phyloP scores from a whole-genome alignment of 1,140 invertebrate genomes.

The Diabrotica virgifera region DNA sequence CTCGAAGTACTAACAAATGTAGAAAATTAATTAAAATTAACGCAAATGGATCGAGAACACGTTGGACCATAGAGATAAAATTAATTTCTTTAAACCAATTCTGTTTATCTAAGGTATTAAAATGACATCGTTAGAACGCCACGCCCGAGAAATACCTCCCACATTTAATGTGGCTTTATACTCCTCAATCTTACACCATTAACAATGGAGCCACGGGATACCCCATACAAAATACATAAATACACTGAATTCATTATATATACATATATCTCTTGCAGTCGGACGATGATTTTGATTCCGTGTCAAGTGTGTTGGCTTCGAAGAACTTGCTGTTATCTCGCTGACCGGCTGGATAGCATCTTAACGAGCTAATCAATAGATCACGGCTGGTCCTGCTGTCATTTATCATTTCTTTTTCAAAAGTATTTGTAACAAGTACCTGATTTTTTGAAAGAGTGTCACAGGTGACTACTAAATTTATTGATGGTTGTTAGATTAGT shows the following conservation, averaged over 20 bases:
- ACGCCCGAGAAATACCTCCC: constrained; percentile 43
- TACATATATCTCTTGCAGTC: constrained; percentile 43
- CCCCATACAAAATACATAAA: constrained; percentile 49
- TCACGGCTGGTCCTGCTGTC: constrained; percentile 44
- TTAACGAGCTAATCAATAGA: constrained; percentile 49
- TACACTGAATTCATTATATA: constrained; percentile 49
- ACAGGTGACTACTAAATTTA: constrained; percentile 12
- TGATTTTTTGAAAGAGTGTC: constrained; percentile 39
- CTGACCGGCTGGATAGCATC: constrained; percentile 37
- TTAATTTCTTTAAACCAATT: constrained; percentile 35
- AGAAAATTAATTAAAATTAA: constrained; percentile 33
- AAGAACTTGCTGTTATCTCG: constrained; percentile 10
- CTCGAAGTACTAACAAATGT: constrained; percentile 1
- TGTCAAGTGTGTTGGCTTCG: constrained; percentile 8
- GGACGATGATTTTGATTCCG: constrained; percentile 20
- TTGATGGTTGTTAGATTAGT: background rate
- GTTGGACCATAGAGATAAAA: constrained; percentile 25
- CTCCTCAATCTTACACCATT: constrained; percentile 45
- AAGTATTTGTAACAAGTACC: constrained; percentile 47
- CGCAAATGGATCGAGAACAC: constrained; percentile 25
- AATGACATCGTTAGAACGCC: constrained; percentile 38
- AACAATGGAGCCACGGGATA: constrained; percentile 46
- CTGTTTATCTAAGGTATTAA: constrained; percentile 32
- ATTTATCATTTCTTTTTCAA: constrained; percentile 46
- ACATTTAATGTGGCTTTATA: constrained; percentile 43